Evolutionary conservation across 1,140 invertebrate genomes (phyloP).

Genomic region (Amphibalanus amphitrite): DNA sequence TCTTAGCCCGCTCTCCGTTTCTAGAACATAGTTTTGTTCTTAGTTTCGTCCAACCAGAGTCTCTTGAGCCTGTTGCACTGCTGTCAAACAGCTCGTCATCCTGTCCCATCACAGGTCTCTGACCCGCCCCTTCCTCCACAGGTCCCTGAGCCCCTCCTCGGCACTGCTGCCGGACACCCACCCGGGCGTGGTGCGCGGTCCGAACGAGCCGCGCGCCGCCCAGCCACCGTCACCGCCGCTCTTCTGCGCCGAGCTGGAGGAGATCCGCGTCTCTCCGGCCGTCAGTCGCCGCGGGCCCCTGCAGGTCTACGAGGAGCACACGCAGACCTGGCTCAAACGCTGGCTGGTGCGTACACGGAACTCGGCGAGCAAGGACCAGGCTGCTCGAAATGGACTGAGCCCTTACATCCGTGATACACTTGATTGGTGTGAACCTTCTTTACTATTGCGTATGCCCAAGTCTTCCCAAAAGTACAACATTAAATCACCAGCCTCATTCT

Average conservation of each 20-base stretch:
- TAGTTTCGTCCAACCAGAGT: no score
- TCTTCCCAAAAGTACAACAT: no score
- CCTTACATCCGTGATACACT: no score
- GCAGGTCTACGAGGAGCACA: constrained; percentile 92
- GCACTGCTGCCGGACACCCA: background rate
- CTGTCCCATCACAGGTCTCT: background rate
- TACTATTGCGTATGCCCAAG: no score
- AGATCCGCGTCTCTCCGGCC: constrained; percentile 90
- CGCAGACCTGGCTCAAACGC: constrained; percentile 89
- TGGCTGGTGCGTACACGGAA: constrained; percentile 67
- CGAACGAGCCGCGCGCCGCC: background rate
- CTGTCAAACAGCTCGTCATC: background rate
- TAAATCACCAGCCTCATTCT: no score
- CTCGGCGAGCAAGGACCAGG: background rate
- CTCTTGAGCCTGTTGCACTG: no score
- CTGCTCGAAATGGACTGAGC: no score
- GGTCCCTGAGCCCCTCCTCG: background rate
- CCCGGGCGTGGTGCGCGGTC: background rate
- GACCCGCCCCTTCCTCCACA: background rate
- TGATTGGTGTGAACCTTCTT: no score
- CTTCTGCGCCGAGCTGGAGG: constrained; percentile 88
- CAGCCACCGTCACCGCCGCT: constrained; percentile 40
- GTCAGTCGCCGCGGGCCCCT: constrained; percentile 90
- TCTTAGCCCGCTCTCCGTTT: no score
- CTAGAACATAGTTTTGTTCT: no score